Evolutionary conservation across 1,140 invertebrate species (phyloP).

Genomic region (Platyscapa corneri): DNA sequence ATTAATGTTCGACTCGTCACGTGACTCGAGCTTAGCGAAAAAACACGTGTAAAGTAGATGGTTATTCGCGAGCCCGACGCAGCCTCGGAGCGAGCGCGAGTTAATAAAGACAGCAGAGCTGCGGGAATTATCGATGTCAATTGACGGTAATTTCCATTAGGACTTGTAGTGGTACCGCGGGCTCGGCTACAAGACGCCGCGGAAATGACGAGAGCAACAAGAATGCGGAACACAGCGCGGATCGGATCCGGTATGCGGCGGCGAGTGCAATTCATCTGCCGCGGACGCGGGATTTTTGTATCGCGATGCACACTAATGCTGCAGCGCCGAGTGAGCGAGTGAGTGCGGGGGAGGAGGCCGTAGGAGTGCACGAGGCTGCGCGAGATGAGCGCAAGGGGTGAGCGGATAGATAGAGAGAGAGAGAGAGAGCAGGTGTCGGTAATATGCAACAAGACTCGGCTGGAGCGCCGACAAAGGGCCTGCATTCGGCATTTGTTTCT

Average conservation of each 20-base stretch:
- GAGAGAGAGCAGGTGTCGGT: slow-evolving; percentile 67
- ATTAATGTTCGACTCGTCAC: not conserved
- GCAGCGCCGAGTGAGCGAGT: not conserved
- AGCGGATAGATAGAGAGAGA: too few species aligned
- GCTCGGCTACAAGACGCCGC: not conserved
- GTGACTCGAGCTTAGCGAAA: not conserved
- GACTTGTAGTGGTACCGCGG: slow-evolving; percentile 54
- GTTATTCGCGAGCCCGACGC: not conserved
- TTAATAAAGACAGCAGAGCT: not conserved
- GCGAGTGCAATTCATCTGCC: slow-evolving; percentile 24
- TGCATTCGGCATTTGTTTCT: slow-evolving; percentile 72
- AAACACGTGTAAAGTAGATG: not conserved
- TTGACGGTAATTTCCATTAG: slow-evolving; percentile 52
- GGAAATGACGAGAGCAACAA: slow-evolving; percentile 52
- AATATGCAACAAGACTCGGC: slow-evolving; percentile 61
- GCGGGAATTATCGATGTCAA: slow-evolving; percentile 22
- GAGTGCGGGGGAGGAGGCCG: too few species aligned
- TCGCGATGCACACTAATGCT: not conserved
- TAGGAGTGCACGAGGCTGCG: not conserved
- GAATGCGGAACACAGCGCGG: slow-evolving; percentile 49
- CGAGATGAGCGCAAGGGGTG: not conserved
- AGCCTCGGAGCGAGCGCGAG: not conserved
- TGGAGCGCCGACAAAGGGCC: slow-evolving; percentile 69
- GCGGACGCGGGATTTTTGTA: not conserved
- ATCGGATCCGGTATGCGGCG: not conserved